Base-by-base conservation (phyloP, 2,113 vertebrate genomes). In the Microtus montanus region DNA sequence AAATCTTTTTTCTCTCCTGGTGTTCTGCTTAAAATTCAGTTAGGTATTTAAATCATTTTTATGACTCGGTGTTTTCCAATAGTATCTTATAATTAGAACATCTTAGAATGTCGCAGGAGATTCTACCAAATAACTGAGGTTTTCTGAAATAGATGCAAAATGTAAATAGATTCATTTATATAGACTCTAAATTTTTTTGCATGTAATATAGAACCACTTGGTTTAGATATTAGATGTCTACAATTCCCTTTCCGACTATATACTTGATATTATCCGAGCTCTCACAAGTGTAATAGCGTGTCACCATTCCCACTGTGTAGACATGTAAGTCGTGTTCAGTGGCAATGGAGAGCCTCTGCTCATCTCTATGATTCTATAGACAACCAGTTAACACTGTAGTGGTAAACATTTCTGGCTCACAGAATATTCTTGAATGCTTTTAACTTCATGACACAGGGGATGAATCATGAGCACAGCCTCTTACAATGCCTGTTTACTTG, bases 21-120 rank as follows among this genome's bases (percentile, higher is more conserved):
- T 35, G 3, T 84, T 93, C 66, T 78, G 70, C 52, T 80, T 92
- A 96, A 87, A 93, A 68, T 85, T 95, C 75, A 87, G 47, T 41
- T 84, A 95, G 28, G 44, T 73, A 82, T 90, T 95, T 89, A 94
- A 91, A 92, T 95, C 70, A 87, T n/a, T 78, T 94, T 88, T 73
- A 68, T 80, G n/a, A 77, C 58, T 79, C 49, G 94, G 17, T 89
- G 30, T 87, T 91, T 92, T 83, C 52, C 38, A 47, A 14, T 54
- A 80, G 44, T 54, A 84, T 87, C 75, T 94, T 93, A 49, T 41
- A 80, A 74, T 47, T 44, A 92, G 58, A 95, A 87, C 20, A 14
- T 89, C 58, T 74, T 17, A 86, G 15, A 93, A 38, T 41, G 4
- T 66, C 15, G 10, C 44, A 44, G 22, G 82, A 64, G 41, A 58